Percentiles rank a stretch among this genome's conserved stretches.
These are phyloP conservation scores for Fratercula arctica DNA, from an alignment of 2,797 vertebrate species.

Conservation along the genomic window DNA sequence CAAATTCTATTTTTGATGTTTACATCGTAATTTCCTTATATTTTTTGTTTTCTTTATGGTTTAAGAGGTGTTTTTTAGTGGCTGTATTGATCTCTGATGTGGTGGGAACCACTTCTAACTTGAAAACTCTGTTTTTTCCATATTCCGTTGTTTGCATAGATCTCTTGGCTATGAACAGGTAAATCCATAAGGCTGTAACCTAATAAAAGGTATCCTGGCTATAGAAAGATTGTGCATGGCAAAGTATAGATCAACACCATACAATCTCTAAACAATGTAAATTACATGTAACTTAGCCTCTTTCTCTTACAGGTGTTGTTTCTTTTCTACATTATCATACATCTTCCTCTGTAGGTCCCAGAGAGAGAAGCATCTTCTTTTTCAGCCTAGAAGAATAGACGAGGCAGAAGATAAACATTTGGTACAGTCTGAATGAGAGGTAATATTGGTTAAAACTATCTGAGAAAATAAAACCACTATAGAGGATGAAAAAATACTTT, in stretches of 20 bases:
- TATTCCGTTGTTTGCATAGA: background rate
- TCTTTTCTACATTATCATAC: background rate
- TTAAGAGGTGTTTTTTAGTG: background rate
- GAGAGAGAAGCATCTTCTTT: background rate
- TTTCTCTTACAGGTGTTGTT: background rate
- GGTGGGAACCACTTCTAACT: background rate
- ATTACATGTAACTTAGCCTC: background rate
- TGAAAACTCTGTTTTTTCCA: background rate
- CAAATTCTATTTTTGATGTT: conserved; percentile 4
- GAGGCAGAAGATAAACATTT: background rate
- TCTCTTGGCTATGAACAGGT: background rate
- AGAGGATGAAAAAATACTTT: background rate
- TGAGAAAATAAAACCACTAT: background rate
- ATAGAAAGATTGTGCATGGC: background rate
- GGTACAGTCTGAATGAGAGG: background rate
- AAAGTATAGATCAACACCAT: background rate
- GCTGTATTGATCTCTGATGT: background rate
- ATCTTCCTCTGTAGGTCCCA: background rate
- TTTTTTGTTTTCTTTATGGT: background rate
- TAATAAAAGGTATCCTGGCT: background rate
- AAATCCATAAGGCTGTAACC: background rate
- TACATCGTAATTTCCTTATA: background rate
- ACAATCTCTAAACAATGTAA: background rate
- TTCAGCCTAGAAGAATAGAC: background rate
- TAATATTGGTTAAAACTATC: background rate